Conservation (phyloP, 2,888 invertebrate genomes). For the Archips xylosteana region DNA sequence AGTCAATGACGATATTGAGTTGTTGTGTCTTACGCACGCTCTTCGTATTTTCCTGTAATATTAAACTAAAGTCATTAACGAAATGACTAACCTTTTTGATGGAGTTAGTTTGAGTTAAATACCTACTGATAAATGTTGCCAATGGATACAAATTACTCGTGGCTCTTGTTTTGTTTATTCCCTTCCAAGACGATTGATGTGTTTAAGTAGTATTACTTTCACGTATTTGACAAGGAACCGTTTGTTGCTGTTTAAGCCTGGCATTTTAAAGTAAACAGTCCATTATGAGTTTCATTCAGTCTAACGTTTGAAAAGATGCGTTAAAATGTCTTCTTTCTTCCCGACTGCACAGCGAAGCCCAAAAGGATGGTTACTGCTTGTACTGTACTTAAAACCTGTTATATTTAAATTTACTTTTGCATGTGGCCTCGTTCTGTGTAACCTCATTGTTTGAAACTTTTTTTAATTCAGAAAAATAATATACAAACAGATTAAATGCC, state of each 20-base stretch:
- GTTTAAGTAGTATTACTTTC: constrained; percentile 26
- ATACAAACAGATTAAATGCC: neutral
- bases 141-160: neutral
- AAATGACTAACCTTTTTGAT: constrained; percentile 14
- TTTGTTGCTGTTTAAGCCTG: constrained; percentile 8
- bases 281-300: constrained; percentile 4
- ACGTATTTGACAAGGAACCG: constrained; percentile 44
- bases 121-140: neutral
- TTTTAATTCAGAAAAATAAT: neutral
- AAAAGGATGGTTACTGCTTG: neutral
- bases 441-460: neutral
- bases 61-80: constrained; percentile 16
- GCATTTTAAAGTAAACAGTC: constrained; percentile 17
- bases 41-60: constrained; percentile 8
- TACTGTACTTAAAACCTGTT: neutral
- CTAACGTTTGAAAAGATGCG: constrained; percentile 2
- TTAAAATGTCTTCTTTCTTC: neutral
- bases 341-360: neutral
- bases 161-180: neutral
- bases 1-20: constrained; percentile 20
- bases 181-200: neutral
- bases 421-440: neutral
- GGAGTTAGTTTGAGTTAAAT: neutral
- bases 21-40: neutral
- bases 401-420: neutral